Conservation (phyloP, 2,113 vertebrate species). For the Cnemophilus loriae region DNA sequence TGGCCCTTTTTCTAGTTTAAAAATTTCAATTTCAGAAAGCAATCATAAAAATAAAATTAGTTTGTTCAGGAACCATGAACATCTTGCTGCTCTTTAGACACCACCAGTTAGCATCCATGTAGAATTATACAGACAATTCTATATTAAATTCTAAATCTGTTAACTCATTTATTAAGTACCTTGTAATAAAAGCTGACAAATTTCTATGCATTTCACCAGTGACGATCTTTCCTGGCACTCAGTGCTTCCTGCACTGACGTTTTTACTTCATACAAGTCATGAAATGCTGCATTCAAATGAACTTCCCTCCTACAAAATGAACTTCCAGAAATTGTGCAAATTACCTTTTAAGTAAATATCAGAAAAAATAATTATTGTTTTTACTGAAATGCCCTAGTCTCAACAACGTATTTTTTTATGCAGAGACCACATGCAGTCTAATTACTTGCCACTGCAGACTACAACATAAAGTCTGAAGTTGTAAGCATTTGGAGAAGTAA, state of each 20-base stretch:
- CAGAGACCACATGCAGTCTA: not conserved
- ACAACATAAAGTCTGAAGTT: not conserved
- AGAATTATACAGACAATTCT: not conserved
- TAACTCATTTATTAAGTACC: not conserved
- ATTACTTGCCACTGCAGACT: not conserved
- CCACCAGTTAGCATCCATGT: not conserved
- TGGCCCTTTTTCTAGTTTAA: not conserved
- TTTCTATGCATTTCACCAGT: not conserved
- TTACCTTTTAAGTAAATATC: not conserved
- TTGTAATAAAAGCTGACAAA: not conserved
- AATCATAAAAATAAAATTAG: not conserved
- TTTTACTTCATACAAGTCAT: not conserved
- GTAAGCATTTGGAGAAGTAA: not conserved
- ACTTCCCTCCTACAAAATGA: not conserved
- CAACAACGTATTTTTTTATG: not conserved
- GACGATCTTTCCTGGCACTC: fast-evolving
- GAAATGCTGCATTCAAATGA: not conserved
- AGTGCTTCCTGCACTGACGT: not conserved
- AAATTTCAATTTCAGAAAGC: not conserved
- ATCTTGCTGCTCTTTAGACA: not conserved
- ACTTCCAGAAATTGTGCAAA: not conserved
- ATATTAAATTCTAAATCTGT: not conserved
- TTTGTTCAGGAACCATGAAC: not conserved
- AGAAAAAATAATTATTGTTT: not conserved
- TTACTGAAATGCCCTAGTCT: not conserved